Evolutionary conservation across 2,113 vertebrate genomes (phyloP).

Genomic region (Sorex araneus): DNA sequence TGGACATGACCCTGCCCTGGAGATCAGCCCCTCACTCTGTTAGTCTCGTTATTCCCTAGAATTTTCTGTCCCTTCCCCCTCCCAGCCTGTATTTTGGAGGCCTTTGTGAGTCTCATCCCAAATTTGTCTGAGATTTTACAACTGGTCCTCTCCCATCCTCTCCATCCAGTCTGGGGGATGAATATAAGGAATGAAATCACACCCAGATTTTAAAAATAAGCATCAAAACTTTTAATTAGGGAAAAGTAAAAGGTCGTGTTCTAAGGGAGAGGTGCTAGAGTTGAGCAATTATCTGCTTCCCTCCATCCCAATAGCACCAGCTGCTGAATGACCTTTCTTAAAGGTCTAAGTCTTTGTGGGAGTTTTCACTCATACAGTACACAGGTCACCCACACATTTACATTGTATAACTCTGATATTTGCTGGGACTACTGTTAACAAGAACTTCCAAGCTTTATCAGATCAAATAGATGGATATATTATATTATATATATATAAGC

Average conservation of each 20-base stretch:
- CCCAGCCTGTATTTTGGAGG: not conserved
- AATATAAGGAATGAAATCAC: not conserved
- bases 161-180: not conserved
- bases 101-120: not conserved
- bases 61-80: not conserved
- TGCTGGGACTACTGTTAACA: not conserved
- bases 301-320: not conserved
- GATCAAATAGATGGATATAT: not conserved
- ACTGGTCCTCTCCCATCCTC: not conserved
- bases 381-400: not conserved
- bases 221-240: constrained; percentile 48
- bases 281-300: not conserved
- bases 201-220: constrained; percentile 12
- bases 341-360: not conserved
- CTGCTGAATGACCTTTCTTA: constrained; percentile 17
- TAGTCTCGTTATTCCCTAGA: not conserved
- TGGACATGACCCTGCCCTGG: not conserved
- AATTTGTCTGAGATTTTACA: not conserved
- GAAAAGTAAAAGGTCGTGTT: constrained; percentile 20
- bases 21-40: not conserved
- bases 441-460: not conserved
- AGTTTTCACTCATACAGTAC: not conserved
- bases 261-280: not conserved
- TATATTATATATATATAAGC: not conserved
- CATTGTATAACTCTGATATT: not conserved